Base-by-base conservation (phyloP, 2,113 vertebrate species). In the Etia nguti region DNA sequence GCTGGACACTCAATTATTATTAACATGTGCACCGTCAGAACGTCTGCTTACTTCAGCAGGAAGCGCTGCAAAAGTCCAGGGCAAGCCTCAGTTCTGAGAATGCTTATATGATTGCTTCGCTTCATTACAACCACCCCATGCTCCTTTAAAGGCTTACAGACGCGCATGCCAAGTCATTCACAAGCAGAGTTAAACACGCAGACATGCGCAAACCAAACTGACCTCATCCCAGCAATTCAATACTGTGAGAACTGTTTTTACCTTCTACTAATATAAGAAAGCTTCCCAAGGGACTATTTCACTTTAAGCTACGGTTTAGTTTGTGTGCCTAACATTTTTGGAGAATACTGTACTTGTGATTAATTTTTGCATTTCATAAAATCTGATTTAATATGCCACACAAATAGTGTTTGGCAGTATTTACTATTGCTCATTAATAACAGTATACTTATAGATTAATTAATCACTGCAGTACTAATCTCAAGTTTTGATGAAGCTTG, bases 281-380 rank as follows among this genome's bases (percentile, higher is more conserved):
- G 20, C 10, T 38, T 13, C 34, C 34, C 34, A 65, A 12, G 4
- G 0, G 0, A 0, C 34, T 38, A 13, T 65, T 38, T 65, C 34
- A 13, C 36, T 20, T 2, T 65, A 65, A 65, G 10, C 60, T 20
- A 38, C 1, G 1, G 34, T 65, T 13, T 22, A 65, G 31, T 34
- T 34, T 34, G 31, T n/a, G n/a, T n/a, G n/a, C n/a, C n/a, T n/a
- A 36, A n/a, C 18, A 65, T n/a, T 65, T 36, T 65, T 2, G 2
- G 2, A 65, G 31, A 65, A 36, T 68, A 22, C 60, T 68, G 34
- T n/a, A 65, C 20, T 65, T 38, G 0, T 3, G 34, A 68, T 68
- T 41, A 4, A 68, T 38, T 38, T 68, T 13, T 68, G 62, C 34
- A 68, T 68, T 68, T 38, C 22, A 68, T 38, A 68, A 22, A 68